These are phyloP conservation scores for Myotis vivesi DNA, from an alignment of 2,797 vertebrate genomes.

Conservation along the genomic window DNA sequence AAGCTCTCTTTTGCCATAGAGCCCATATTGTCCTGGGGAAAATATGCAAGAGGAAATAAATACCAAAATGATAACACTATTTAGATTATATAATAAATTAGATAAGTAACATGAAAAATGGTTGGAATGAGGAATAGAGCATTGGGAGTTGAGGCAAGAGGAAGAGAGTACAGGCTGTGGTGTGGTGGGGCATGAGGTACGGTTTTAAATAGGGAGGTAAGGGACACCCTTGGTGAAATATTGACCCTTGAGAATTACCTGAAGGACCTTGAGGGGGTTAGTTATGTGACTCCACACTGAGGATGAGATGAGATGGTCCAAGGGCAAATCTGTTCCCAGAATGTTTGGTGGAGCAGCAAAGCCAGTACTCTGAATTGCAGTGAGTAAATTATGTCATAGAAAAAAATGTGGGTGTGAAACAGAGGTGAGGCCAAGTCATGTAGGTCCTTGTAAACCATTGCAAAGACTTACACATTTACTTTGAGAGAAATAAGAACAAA, in stretches of 20 bases:
- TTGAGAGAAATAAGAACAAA: background rate
- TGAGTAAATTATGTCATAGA: background rate
- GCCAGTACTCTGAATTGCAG: background rate
- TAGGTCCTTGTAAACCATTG: background rate
- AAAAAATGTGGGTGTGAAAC: background rate
- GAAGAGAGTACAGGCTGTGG: rapidly evolving
- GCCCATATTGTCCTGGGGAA: background rate
- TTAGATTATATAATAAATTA: background rate
- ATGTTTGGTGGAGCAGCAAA: background rate
- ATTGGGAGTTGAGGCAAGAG: rapidly evolving
- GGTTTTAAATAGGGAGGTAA: background rate
- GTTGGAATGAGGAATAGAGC: rapidly evolving
- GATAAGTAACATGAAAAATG: background rate
- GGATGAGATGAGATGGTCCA: background rate
- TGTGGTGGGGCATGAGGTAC: rapidly evolving
- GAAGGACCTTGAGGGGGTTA: background rate
- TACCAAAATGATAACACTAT: background rate
- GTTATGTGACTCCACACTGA: rapidly evolving
- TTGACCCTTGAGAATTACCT: background rate
- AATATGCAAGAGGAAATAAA: background rate
- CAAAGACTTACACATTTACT: background rate
- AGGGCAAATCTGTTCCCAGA: background rate
- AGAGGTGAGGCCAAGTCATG: rapidly evolving
- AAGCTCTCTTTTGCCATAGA: background rate
- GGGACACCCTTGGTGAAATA: rapidly evolving